phyloP scores from a whole-genome alignment of 2,797 vertebrate species.

The Aselliscus stoliczkanus region DNA sequence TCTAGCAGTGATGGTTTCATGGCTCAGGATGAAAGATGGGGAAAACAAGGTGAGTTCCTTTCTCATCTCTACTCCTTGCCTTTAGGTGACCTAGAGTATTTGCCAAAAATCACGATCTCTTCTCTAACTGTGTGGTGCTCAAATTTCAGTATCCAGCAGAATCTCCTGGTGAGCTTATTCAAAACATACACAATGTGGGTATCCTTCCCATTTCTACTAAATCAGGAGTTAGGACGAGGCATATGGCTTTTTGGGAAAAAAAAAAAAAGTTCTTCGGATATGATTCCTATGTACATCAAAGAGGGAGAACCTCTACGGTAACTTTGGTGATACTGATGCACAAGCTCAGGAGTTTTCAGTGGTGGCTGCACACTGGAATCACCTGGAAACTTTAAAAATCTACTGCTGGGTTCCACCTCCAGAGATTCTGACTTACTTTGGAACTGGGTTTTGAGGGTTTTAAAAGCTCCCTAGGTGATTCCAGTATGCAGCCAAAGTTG shows the following conservation, averaged over 20 bases:
- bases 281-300: neutral
- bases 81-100: neutral
- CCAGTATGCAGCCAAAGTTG: neutral
- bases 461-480: neutral
- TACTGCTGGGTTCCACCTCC: neutral
- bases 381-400: neutral
- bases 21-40: neutral
- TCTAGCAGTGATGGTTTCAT: neutral
- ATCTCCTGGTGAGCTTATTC: neutral
- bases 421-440: neutral
- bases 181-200: neutral
- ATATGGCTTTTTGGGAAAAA: neutral
- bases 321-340: neutral
- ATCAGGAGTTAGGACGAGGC: neutral
- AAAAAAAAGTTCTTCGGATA: neutral
- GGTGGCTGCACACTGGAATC: neutral
- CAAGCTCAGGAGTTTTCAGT: neutral
- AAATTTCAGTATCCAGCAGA: neutral
- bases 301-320: neutral
- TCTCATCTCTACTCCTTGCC: neutral
- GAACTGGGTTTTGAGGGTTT: neutral
- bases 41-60: neutral
- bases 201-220: neutral
- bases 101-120: neutral
- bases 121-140: neutral